Conservation (phyloP, 2,797 vertebrate species). For the Perodicticus potto region DNA sequence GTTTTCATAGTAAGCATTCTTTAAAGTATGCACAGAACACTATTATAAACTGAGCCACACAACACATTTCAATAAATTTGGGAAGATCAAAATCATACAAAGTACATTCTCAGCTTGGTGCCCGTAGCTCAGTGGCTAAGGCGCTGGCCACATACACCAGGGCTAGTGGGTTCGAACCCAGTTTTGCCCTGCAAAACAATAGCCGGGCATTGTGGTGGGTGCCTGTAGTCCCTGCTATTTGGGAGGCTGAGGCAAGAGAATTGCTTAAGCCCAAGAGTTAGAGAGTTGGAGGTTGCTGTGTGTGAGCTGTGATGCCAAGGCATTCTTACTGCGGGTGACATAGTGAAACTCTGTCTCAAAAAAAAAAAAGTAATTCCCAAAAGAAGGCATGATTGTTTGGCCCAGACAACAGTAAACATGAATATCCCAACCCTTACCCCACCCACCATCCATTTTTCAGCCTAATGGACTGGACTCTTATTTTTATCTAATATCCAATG, state of each 20-base stretch:
- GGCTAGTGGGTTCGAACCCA: too few species aligned
- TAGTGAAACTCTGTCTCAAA: too few species aligned
- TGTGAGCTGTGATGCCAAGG: too few species aligned
- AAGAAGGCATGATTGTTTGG: neutral
- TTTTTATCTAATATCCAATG: neutral
- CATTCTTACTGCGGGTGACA: too few species aligned
- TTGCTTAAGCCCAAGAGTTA: too few species aligned
- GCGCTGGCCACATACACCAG: too few species aligned
- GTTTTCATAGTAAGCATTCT: slow-evolving; percentile 9
- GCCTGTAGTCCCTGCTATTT: too few species aligned
- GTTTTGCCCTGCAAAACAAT: too few species aligned
- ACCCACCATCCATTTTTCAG: neutral
- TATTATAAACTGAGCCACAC: neutral
- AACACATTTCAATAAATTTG: neutral
- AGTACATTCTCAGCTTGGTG: neutral
- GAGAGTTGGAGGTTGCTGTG: too few species aligned
- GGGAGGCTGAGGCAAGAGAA: too few species aligned
- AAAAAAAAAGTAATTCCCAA: neutral
- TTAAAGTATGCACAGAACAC: slow-evolving; percentile 22
- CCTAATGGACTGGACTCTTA: neutral
- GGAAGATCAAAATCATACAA: neutral
- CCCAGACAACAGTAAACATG: neutral
- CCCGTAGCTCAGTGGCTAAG: too few species aligned
- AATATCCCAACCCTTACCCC: neutral
- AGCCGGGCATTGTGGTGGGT: too few species aligned